phyloP scores from a whole-genome alignment of 1,140 invertebrate genomes.

The Ceratosolen solmsi region DNA sequence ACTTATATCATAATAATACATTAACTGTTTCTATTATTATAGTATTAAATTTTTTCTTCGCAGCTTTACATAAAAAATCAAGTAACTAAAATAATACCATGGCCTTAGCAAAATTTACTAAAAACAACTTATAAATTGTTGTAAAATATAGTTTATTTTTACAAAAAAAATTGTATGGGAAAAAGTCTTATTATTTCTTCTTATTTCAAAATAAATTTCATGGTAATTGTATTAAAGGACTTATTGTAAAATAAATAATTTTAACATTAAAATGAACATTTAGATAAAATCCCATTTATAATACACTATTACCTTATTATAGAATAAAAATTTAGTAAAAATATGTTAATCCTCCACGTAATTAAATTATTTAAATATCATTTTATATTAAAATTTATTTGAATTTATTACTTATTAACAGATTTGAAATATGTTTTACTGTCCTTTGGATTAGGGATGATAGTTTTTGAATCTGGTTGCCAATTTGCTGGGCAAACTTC shows the following conservation, averaged over 20 bases:
- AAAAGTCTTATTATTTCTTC: no score
- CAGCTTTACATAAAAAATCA: no score
- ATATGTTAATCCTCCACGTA: background rate
- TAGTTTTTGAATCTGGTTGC: constrained; percentile 85
- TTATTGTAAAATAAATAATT: background rate
- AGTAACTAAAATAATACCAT: no score
- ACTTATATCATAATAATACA: no score
- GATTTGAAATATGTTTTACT: constrained; percentile 86
- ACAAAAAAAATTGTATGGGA: no score
- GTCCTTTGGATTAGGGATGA: constrained; percentile 86
- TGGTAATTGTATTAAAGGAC: background rate
- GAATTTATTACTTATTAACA: constrained; percentile 60
- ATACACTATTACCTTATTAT: background rate
- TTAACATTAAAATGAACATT: background rate
- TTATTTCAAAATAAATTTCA: no score
- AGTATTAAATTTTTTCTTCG: no score
- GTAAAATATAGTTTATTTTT: no score
- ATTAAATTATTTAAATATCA: background rate
- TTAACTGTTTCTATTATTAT: no score
- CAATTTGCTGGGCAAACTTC: constrained; percentile 94
- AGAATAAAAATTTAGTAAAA: background rate
- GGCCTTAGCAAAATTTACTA: no score
- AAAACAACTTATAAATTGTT: no score
- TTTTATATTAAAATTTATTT: background rate
- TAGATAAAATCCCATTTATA: background rate